Evolutionary conservation across 2,888 invertebrate species (phyloP), one percentile per base, ranked within the genome.

Genomic region (Strigamia crassipes): DNA sequence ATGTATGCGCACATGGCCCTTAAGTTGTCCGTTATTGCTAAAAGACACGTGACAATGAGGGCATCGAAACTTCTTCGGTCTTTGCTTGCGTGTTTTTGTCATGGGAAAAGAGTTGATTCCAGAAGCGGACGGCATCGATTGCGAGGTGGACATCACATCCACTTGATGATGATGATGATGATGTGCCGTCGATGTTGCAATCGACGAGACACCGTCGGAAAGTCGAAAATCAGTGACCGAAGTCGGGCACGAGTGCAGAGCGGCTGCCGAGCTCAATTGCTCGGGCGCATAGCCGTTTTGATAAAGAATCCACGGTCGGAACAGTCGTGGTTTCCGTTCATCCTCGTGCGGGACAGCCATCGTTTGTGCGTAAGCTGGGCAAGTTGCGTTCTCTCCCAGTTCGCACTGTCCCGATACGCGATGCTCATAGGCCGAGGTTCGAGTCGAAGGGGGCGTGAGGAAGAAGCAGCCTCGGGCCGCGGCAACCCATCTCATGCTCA

Each of bases 1-100:
- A 86, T 96, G 96, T 82, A 96, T 96, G 82, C 96, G 89, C n/a
- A 95, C 92, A 86, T 96, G 96, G 18, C 96, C 96, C 87, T 94
- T 95, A 0, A 96, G 89, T 85, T 96, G 96, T 0, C 96, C 96
- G 87, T 96, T 96, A 87, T 96, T 96, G n/a, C 95, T 95, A 87
- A 96, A 96, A 0, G 94, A 95, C 0, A 95, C 94, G 85, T 94
- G 92, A 86, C 96, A 96, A 86, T 95, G 93, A 0, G 94, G 87
- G 83, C 88, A 89, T n/a, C 86, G 85, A 83, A 88, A 88, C 82
- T 87, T 85, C 83, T 88, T 89, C 0, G 88, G 88, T 66, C 89
- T 84, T 79, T 87, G 88, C 81, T 87, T 85, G 12, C 80, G 56
- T 21, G 88, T 66, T 88, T 84, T 80, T 87, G 88, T 80, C 86